These are phyloP conservation scores for Dinocampus coccinellae DNA, from an alignment of 2,888 invertebrate species.

Conservation along the genomic window DNA sequence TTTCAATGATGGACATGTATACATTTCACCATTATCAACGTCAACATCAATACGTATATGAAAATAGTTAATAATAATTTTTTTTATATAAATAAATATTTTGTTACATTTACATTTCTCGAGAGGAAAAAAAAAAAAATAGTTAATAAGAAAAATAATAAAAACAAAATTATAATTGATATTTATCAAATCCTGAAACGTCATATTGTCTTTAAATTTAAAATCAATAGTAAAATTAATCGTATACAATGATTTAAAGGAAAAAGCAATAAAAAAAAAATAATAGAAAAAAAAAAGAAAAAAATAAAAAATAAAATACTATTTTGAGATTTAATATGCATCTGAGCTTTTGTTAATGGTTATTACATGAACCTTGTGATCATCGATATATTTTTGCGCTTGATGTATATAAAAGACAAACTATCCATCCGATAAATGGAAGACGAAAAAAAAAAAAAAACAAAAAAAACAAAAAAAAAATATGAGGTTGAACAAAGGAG, in stretches of 20 bases:
- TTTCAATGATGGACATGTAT: background rate
- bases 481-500: conserved; percentile 23
- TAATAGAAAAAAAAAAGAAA: background rate
- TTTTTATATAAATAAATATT: no score
- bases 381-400: conserved; percentile 39
- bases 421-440: conserved; percentile 24
- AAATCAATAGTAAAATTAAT: no score
- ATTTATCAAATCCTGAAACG: no score
- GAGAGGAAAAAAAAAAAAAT: no score
- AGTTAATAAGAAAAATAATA: no score
- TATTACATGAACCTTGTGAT: conserved; percentile 44
- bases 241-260: no score
- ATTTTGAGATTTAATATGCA: conserved; percentile 3
- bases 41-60: background rate
- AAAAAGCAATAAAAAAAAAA: background rate
- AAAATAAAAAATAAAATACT: background rate
- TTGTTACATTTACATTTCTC: no score
- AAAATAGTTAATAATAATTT: no score
- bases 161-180: no score
- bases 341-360: conserved; percentile 36
- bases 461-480: background rate
- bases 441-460: no score
- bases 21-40: background rate
- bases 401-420: conserved; percentile 15
- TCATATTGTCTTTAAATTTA: no score